These are phyloP conservation scores for Odontocolon sp. DNA, from an alignment of 2,888 invertebrate species.

Conservation along the genomic window DNA sequence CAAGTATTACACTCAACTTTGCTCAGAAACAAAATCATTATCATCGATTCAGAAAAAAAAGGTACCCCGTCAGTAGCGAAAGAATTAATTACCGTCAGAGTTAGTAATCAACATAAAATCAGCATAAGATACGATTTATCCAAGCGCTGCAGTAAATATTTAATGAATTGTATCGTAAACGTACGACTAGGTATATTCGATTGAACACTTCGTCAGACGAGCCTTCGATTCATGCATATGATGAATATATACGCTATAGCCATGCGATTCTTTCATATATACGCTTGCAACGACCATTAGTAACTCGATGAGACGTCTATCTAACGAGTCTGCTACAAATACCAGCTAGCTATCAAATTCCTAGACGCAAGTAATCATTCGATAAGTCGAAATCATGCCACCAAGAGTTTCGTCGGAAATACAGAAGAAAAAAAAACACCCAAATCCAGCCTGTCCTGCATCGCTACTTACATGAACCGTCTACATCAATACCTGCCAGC, in stretches of 20 bases:
- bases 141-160: conserved; percentile 1
- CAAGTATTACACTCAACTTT: too few relatives aligned
- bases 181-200: not conserved
- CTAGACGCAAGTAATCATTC: conserved; percentile 14
- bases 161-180: not conserved
- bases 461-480: conserved; percentile 81
- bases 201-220: not conserved
- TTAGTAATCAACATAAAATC: not conserved
- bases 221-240: conserved; percentile 47
- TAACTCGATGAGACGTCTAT: conserved; percentile 7
- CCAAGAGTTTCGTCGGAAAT: conserved; percentile 14
- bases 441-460: conserved; percentile 71
- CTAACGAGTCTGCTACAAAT: conserved; percentile 15
- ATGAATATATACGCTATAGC: conserved; percentile 22
- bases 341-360: conserved; percentile 21
- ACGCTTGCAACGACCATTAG: not conserved
- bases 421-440: conserved; percentile 36
- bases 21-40: too few relatives aligned
- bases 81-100: too few relatives aligned
- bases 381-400: conserved; percentile 42
- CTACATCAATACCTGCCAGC: conserved; percentile 81
- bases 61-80: too few relatives aligned
- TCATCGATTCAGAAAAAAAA: too few relatives aligned
- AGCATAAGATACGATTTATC: conserved; percentile 13
- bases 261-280: conserved; percentile 35